Base-by-base conservation (phyloP, 2,888 invertebrate genomes). In the Cosmorhoe ocellata region DNA sequence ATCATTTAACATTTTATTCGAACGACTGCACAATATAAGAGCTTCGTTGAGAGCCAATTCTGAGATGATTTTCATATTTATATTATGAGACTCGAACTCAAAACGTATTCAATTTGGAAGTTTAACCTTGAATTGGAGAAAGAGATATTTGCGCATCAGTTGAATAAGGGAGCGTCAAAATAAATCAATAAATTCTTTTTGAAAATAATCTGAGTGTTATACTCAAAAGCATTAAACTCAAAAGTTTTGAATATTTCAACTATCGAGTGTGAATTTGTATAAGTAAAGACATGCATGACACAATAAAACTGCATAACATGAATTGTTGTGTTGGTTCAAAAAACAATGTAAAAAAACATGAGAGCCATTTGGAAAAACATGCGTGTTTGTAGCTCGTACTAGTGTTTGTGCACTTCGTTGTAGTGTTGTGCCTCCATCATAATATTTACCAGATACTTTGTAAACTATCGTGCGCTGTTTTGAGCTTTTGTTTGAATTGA, bases 1-100 rank as follows among this genome's bases (percentile, higher is more conserved):
- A 53, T 27, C 43, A 47, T 33, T 55, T 32, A 55, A 44, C 40
- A 33, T 42, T 44, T 37, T 26, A 33, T 38, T 32, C 32, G n/a
- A 32, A 12, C 12, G 24, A 31, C 13, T 24, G 10, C 31, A 27
- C 30, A 37, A 26, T 37, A 14, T 22, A 31, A 12, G 27, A 34
- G 8, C 11, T 28, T 30, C 30, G 9, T 8, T 12, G 14, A 40
- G 22, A 34, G 28, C 9, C 28, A 33, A 13, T 41, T 41, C 12
- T 13, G 27, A 33, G 40, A 22, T 36, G 28, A 30, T 34, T 34
- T 28, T 34, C 34, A 42, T 42, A 26, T 26, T 26, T 26, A 9
- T 24, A 24, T 24, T 22, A 22, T 10, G 18, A 18, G 11, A 8
- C n/a, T n/a, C 11, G 8, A 39, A 31, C 22, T 30, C 8, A 11